Percentiles rank a stretch among this genome's conserved stretches.
These are phyloP conservation scores for Gallinago stenura DNA, from an alignment of 2,797 vertebrate species.

Conservation along the genomic window DNA sequence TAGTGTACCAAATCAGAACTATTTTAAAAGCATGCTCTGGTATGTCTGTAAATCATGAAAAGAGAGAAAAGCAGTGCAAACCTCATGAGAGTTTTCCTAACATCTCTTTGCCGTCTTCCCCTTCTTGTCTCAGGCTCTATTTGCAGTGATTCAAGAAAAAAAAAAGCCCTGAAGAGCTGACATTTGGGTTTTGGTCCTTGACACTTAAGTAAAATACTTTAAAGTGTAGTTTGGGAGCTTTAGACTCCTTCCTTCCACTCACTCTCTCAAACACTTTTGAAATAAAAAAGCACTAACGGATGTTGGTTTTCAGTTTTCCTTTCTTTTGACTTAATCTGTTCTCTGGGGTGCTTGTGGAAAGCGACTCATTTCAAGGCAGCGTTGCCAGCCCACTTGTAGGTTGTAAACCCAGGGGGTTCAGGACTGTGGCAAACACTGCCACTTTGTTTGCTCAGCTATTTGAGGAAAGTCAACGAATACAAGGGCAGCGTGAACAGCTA, in stretches of 20 bases:
- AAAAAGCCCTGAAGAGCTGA: conserved; percentile 27
- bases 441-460: background rate
- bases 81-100: conserved; percentile 41
- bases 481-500: background rate
- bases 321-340: background rate
- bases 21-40: background rate
- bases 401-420: background rate
- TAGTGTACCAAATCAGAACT: background rate
- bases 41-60: background rate
- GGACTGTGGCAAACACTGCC: background rate
- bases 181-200: conserved; percentile 53
- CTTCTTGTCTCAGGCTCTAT: conserved; percentile 10
- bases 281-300: conserved; percentile 22
- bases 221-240: conserved; percentile 46
- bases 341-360: conserved; percentile 28
- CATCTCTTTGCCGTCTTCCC: conserved; percentile 10
- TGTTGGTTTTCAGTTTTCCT: conserved; percentile 38
- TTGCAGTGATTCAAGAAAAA: conserved; percentile 57
- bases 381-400: background rate
- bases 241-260: conserved; percentile 38
- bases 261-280: conserved; percentile 66
- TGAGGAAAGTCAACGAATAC: background rate
- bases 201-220: conserved; percentile 37
- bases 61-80: background rate
- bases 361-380: background rate